Conservation (phyloP, 2,113 vertebrate species). For the Brachionichthys hirsutus region DNA sequence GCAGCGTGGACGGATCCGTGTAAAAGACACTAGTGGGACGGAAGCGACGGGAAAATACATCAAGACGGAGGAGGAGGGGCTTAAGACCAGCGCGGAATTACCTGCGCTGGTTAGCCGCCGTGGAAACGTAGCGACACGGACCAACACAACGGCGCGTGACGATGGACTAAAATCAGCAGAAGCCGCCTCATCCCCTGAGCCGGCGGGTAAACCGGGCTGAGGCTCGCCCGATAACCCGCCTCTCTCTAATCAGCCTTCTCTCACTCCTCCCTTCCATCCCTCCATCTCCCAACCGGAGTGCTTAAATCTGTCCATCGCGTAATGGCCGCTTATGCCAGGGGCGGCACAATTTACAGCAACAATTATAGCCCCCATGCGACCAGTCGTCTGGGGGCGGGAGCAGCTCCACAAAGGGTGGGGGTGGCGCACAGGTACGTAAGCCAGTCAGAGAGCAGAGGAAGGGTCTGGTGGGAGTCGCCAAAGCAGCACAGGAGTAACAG, state of each 20-base stretch:
- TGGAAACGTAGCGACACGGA: background rate
- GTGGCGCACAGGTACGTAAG: constrained; percentile 39
- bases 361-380: constrained; percentile 72
- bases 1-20: constrained; percentile 44
- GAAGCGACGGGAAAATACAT: constrained; percentile 15
- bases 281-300: constrained; percentile 57
- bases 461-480: constrained; percentile 19
- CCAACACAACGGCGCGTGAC: too few species aligned
- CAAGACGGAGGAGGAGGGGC: background rate
- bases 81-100: constrained; percentile 5
- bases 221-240: constrained; percentile 60
- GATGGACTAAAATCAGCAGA: too few species aligned
- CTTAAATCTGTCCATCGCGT: constrained; percentile 72
- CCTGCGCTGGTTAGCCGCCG: background rate
- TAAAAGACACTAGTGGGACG: constrained; percentile 56
- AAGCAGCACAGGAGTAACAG: constrained; percentile 5
- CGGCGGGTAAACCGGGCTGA: background rate
- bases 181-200: too few species aligned
- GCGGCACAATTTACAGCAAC: constrained; percentile 78
- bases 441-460: constrained; percentile 30
- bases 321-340: constrained; percentile 76
- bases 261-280: constrained; percentile 44
- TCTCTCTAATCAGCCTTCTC: constrained; percentile 44
- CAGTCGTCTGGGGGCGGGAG: constrained; percentile 43
- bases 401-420: constrained; percentile 13